These are phyloP conservation scores for Eristalis tenax DNA, from an alignment of 2,888 invertebrate species.

Conservation along the genomic window DNA sequence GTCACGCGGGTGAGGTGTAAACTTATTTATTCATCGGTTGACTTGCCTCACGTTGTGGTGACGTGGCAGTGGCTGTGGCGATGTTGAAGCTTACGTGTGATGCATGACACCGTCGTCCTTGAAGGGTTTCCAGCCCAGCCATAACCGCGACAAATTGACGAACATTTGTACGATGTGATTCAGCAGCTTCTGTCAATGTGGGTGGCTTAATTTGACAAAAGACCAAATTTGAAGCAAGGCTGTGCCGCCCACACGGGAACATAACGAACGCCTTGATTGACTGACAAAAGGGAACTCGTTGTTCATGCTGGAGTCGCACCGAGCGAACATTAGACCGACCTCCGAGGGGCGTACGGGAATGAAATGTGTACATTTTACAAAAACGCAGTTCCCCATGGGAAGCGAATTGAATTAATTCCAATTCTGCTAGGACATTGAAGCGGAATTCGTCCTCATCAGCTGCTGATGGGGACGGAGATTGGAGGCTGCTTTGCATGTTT, in stretches of 20 bases:
- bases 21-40: too few relatives aligned
- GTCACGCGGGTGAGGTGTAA: not conserved
- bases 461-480: not conserved
- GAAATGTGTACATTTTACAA: not conserved
- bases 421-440: not conserved
- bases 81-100: not conserved
- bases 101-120: not conserved
- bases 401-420: not conserved
- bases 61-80: not conserved
- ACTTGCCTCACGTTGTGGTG: too few relatives aligned
- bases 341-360: not conserved
- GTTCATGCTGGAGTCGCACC: not conserved
- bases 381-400: not conserved
- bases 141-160: not conserved
- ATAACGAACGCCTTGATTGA: not conserved
- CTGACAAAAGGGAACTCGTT: not conserved
- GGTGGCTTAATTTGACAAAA: not conserved
- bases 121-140: not conserved
- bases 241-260: not conserved
- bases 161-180: not conserved
- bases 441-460: not conserved
- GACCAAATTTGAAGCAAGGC: not conserved
- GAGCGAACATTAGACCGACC: not conserved
- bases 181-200: not conserved
- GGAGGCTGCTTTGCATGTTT: not conserved